A percentile compares a stretch with the other conserved stretches of the same genome.
Conservation (phyloP, 2,113 vertebrate genomes). For the Herpetotheres cachinnans region DNA sequence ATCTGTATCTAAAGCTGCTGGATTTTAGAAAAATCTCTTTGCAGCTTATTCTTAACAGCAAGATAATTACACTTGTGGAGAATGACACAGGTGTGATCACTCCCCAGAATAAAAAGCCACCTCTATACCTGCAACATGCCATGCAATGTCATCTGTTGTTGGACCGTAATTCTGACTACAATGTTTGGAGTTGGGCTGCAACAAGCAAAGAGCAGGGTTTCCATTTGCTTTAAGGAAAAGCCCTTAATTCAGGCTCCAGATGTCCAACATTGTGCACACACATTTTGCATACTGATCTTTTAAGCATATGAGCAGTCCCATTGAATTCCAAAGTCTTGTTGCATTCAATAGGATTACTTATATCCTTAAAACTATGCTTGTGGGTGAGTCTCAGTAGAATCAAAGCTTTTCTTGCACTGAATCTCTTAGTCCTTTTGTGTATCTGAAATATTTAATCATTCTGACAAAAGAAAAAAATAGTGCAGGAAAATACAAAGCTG, state of each 20-base stretch:
- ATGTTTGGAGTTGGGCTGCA: not conserved
- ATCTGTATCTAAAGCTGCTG: not conserved
- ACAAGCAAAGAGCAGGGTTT: rapidly evolving
- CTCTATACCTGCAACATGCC: not conserved
- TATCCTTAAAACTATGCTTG: not conserved
- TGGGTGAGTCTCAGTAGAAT: not conserved
- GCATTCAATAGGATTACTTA: not conserved
- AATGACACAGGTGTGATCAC: not conserved
- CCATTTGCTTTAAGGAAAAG: not conserved
- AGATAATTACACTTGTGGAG: not conserved
- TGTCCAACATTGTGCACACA: not conserved
- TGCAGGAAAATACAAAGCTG: not conserved
- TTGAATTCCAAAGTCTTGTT: not conserved
- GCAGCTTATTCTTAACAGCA: not conserved
- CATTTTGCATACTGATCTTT: not conserved
- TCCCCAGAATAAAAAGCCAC: not conserved
- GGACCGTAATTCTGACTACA: not conserved
- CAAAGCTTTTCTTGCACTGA: not conserved
- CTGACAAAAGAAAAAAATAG: not conserved
- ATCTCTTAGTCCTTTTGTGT: not conserved
- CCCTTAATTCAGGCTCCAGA: not conserved
- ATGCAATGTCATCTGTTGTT: rapidly evolving
- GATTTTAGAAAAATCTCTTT: not conserved
- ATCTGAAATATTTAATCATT: not conserved
- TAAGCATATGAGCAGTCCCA: not conserved